phyloP scores from a whole-genome alignment of 1,140 invertebrate species.

The Camponotus pennsylvanicus region DNA sequence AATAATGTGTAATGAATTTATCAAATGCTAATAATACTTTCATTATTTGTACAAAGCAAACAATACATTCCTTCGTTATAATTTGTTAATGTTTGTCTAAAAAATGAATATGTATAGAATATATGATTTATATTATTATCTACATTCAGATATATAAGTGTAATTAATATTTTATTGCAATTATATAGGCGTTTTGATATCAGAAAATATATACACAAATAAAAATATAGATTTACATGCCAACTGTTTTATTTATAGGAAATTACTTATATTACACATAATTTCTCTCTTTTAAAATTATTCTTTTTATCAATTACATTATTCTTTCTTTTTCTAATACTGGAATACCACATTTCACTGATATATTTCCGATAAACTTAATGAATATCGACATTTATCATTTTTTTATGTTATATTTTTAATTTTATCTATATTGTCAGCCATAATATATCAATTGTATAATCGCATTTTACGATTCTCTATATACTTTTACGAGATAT shows the following conservation, averaged over 20 bases:
- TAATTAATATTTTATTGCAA: slow-evolving; percentile 22
- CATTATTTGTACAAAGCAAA: slow-evolving; percentile 23
- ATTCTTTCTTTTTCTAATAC: neutral
- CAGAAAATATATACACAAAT: neutral
- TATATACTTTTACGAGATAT: neutral
- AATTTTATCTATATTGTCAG: neutral
- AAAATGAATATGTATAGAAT: slow-evolving; percentile 7
- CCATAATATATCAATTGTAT: neutral
- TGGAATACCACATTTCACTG: neutral
- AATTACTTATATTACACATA: neutral
- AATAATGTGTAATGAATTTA: slow-evolving; percentile 11
- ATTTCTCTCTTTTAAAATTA: neutral
- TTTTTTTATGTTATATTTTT: neutral
- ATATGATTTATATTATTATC: neutral
- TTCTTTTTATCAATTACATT: slow-evolving; percentile 13
- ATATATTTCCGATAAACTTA: neutral
- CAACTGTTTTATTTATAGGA: slow-evolving; percentile 7
- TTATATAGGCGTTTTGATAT: neutral
- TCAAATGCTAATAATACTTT: neutral
- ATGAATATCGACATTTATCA: slow-evolving; percentile 2
- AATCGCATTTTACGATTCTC: neutral
- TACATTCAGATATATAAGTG: slow-evolving; percentile 24
- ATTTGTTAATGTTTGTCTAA: slow-evolving; percentile 16
- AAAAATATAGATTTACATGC: neutral
- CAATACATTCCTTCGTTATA: slow-evolving; percentile 36